phyloP scores from a whole-genome alignment of 2,888 invertebrate species.

The Drosophila meridiana region DNA sequence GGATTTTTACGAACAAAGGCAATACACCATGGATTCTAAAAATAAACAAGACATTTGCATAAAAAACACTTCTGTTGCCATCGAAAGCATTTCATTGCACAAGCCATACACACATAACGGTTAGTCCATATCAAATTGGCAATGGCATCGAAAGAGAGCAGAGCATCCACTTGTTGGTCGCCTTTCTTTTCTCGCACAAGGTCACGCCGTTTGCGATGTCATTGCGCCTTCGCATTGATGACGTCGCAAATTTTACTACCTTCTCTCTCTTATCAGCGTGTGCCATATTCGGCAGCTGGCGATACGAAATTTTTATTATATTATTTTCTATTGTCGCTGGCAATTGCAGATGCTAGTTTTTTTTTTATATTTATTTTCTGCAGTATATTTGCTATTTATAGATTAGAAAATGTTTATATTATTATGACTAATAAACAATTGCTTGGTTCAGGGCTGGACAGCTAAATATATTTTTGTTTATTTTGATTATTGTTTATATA shows the following conservation, averaged over 20 bases:
- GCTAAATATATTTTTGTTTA: not conserved
- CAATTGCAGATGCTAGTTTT: slow-evolving; percentile 24
- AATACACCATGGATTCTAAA: slow-evolving; percentile 48
- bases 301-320: slow-evolving; percentile 32
- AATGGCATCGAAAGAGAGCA: slow-evolving; percentile 7
- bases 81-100: slow-evolving; percentile 12
- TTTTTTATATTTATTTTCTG: slow-evolving; percentile 4
- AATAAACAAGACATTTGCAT: slow-evolving; percentile 68
- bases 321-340: slow-evolving; percentile 30
- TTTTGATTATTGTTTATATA: not conserved
- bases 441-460: not conserved
- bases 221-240: slow-evolving; percentile 41
- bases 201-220: slow-evolving; percentile 57
- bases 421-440: slow-evolving; percentile 42
- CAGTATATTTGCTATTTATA: slow-evolving; percentile 37
- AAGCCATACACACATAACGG: slow-evolving; percentile 5
- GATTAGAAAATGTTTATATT: slow-evolving; percentile 35
- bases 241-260: slow-evolving; percentile 23
- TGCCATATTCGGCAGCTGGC: slow-evolving; percentile 22
- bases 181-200: slow-evolving; percentile 45
- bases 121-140: slow-evolving; percentile 10
- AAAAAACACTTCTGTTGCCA: slow-evolving; percentile 21
- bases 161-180: slow-evolving; percentile 68
- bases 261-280: slow-evolving; percentile 39
- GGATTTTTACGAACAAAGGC: slow-evolving; percentile 36